Evolutionary conservation across 2,888 invertebrate species (phyloP).

Genomic region (Meganola albula): DNA sequence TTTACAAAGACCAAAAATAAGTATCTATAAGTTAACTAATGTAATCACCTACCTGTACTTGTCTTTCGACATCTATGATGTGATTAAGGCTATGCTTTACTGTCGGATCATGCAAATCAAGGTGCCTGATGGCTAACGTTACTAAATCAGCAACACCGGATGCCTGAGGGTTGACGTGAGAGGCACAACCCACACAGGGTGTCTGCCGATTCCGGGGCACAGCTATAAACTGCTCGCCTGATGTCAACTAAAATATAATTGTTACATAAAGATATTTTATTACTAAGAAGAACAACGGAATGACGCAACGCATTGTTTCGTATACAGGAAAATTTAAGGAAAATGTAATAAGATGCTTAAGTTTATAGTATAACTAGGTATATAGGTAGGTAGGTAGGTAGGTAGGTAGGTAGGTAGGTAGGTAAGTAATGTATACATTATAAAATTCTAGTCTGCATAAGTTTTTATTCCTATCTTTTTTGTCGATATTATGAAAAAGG

Average conservation of each 20-base stretch:
- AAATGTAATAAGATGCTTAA: no score
- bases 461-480: no score
- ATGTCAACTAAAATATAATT: constrained; percentile 56
- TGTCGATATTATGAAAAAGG: no score
- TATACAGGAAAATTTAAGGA: background rate
- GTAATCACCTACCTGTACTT: constrained; percentile 63
- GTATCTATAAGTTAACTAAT: background rate
- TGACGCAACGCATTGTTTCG: no score
- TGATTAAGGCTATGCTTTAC: constrained; percentile 56
- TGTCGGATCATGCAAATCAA: constrained; percentile 50
- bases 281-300: no score
- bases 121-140: constrained; percentile 65
- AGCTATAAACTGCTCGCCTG: constrained; percentile 74
- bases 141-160: constrained; percentile 70
- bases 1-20: background rate
- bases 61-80: constrained; percentile 73
- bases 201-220: constrained; percentile 46
- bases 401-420: no score
- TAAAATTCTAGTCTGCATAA: no score
- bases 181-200: constrained; percentile 72
- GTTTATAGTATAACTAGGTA: no score
- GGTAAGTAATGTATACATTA: no score
- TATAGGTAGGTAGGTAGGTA: no score
- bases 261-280: no score
- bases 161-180: constrained; percentile 68